Evolutionary conservation across 2,113 vertebrate species (phyloP).

Genomic region (Petroica traversi): DNA sequence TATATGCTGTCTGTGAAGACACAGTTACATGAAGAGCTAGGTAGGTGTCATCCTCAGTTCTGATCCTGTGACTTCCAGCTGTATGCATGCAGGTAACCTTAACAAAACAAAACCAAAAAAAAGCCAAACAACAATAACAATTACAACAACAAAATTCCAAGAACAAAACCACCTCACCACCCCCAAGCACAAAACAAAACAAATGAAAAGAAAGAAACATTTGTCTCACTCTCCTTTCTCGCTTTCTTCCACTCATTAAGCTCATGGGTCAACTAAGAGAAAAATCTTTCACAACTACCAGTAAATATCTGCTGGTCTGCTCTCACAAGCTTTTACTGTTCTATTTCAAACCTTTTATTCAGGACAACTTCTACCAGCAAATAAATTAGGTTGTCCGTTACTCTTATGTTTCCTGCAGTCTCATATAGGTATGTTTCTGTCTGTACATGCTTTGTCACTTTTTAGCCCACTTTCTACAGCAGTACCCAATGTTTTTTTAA

Average conservation of each 20-base stretch:
- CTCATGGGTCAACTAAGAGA: background rate
- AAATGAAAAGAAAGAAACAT: background rate
- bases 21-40: background rate
- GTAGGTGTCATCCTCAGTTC: background rate
- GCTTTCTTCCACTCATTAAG: background rate
- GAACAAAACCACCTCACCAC: background rate
- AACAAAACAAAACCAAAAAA: background rate
- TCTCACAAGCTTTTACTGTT: background rate
- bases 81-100: background rate
- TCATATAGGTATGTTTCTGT: background rate
- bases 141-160: too few species aligned
- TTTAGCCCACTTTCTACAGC: background rate
- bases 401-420: background rate
- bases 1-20: background rate
- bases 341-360: background rate
- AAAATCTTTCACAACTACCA: background rate
- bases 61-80: background rate
- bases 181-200: background rate
- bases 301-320: background rate
- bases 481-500: background rate
- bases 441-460: background rate
- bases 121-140: fast-evolving
- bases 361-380: background rate
- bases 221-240: background rate
- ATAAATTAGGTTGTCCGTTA: background rate